These are phyloP conservation scores for Ochlodes sylvanus DNA, from an alignment of 2,888 invertebrate species.

Conservation along the genomic window DNA sequence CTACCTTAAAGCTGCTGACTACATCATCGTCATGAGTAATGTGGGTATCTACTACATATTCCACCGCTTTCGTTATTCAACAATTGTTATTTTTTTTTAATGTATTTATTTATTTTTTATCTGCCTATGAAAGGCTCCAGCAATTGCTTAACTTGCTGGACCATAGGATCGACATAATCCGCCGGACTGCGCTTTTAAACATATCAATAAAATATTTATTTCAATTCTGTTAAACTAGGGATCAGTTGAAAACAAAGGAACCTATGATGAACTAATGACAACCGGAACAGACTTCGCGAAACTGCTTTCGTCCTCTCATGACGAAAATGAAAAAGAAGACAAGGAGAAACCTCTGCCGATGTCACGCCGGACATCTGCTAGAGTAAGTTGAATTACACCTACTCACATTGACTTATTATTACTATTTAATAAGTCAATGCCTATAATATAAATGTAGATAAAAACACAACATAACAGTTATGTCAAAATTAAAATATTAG, in stretches of 20 bases:
- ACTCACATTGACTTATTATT: too few relatives aligned
- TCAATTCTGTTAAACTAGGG: constrained; percentile 66
- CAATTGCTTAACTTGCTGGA: too few relatives aligned
- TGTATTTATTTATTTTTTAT: too few relatives aligned
- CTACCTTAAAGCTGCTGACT: constrained; percentile 79
- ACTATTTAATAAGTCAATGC: too few relatives aligned
- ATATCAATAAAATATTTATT: neutral
- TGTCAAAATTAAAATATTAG: too few relatives aligned
- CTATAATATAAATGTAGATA: too few relatives aligned
- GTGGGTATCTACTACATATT: constrained; percentile 51
- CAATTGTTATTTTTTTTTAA: neutral
- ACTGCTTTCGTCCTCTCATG: constrained; percentile 77
- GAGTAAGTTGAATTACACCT: constrained; percentile 56
- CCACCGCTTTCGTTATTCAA: too few relatives aligned
- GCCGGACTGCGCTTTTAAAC: too few relatives aligned
- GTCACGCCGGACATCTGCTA: constrained; percentile 71
- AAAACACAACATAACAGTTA: too few relatives aligned
- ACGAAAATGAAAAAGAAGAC: constrained; percentile 70
- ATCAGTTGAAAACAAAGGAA: constrained; percentile 83
- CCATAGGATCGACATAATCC: too few relatives aligned
- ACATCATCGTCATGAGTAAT: constrained; percentile 85
- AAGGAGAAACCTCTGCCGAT: constrained; percentile 64
- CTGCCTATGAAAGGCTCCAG: too few relatives aligned
- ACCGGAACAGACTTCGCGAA: constrained; percentile 87
- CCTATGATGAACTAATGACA: constrained; percentile 82